A percentile compares a stretch with the other conserved stretches of the same genome.
Evolutionary conservation across 2,888 invertebrate species (phyloP).

Genomic region (Odontocolon sp.): DNA sequence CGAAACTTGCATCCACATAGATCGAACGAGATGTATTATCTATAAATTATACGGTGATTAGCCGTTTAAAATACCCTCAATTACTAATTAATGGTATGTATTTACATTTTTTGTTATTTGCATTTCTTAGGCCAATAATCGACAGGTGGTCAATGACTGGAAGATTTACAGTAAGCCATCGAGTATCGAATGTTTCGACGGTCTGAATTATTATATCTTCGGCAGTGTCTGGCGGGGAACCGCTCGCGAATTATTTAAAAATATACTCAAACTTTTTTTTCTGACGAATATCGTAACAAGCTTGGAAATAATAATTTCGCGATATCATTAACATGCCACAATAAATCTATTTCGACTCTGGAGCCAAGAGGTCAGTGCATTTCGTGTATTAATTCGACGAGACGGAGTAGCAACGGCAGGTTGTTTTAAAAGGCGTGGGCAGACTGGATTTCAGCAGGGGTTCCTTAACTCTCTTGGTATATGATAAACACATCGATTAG

Average conservation of each 20-base stretch:
- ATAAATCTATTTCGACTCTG: slow-evolving; percentile 53
- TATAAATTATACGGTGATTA: too few species aligned
- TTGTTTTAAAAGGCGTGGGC: slow-evolving; percentile 54
- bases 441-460: slow-evolving; percentile 55
- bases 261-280: slow-evolving; percentile 2
- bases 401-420: slow-evolving; percentile 44
- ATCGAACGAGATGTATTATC: too few species aligned
- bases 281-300: slow-evolving; percentile 33
- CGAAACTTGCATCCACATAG: too few species aligned
- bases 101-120: too few species aligned
- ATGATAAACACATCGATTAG: slow-evolving; percentile 57
- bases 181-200: not conserved
- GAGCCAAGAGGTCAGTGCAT: slow-evolving; percentile 45
- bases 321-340: slow-evolving; percentile 51
- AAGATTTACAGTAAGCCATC: not conserved
- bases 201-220: too few species aligned
- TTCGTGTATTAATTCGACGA: slow-evolving; percentile 52
- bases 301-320: slow-evolving; percentile 38
- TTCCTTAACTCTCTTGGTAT: slow-evolving; percentile 35
- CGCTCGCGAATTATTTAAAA: not conserved
- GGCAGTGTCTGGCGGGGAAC: not conserved
- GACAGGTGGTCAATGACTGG: not conserved
- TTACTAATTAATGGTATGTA: too few species aligned
- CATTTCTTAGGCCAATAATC: too few species aligned
- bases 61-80: too few species aligned